phyloP scores from a whole-genome alignment of 2,797 vertebrate genomes.

The Orestias chungarensis region DNA sequence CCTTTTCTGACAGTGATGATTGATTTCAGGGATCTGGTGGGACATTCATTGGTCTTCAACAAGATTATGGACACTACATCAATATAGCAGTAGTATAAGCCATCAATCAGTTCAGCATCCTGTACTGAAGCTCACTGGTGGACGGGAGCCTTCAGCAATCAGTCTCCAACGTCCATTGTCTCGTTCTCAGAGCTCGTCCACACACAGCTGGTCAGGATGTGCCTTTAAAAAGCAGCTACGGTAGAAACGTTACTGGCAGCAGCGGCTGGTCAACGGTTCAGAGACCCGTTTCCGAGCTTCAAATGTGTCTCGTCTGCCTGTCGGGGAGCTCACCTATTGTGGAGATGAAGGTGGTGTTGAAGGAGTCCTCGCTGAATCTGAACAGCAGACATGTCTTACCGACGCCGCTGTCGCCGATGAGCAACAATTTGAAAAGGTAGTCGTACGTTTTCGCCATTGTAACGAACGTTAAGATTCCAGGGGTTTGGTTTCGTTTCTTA shows the following conservation, averaged over 20 bases:
- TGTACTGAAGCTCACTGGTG: conserved; percentile 14
- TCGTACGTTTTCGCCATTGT: conserved; percentile 98
- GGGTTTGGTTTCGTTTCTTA: conserved; percentile 20
- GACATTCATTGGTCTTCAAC: conserved; percentile 8
- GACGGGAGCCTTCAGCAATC: conserved; percentile 39
- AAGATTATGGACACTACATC: background rate
- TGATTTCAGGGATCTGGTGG: background rate
- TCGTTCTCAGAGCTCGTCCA: conserved; percentile 17
- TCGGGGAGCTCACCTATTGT: conserved; percentile 90
- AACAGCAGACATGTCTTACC: conserved; percentile 97
- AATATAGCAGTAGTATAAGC: background rate
- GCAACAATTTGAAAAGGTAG: conserved; percentile 96
- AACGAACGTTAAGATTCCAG: background rate
- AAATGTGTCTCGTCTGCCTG: conserved; percentile 27
- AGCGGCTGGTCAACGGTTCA: background rate
- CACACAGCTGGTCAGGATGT: background rate
- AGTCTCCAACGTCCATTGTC: conserved; percentile 50
- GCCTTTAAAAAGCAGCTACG: background rate
- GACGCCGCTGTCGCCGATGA: conserved; percentile 96
- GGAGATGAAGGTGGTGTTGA: conserved; percentile 98
- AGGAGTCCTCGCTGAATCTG: conserved; percentile 96
- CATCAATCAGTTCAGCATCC: background rate
- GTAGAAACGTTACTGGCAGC: background rate
- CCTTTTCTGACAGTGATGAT: background rate
- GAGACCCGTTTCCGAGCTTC: background rate